phyloP scores from a whole-genome alignment of 2,113 vertebrate genomes.

The Cololabis saira region DNA sequence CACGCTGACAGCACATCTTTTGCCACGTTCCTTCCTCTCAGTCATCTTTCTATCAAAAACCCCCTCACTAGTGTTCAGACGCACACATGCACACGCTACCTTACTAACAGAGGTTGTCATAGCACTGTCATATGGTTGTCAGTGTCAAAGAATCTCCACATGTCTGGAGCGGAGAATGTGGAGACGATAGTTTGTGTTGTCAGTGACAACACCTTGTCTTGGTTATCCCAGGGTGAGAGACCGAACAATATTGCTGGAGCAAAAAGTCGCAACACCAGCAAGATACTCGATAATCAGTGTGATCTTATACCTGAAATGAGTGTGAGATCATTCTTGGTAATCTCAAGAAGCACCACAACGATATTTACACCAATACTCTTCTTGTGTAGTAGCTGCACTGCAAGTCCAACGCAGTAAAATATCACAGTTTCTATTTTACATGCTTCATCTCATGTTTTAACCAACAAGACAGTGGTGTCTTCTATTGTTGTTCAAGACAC shows the following conservation, averaged over 20 bases:
- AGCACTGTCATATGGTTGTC: constrained; percentile 60
- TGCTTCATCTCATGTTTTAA: no score
- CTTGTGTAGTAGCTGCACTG: not conserved
- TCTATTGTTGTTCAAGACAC: no score
- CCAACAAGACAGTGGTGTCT: no score
- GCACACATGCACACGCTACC: constrained; percentile 38
- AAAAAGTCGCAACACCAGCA: constrained; percentile 16
- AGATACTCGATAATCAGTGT: constrained; percentile 47
- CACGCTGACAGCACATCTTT: constrained; percentile 64
- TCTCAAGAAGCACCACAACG: not conserved
- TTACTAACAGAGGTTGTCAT: constrained; percentile 74
- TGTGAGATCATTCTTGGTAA: constrained; percentile 31
- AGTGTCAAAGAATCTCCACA: constrained; percentile 66
- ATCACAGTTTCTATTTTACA: no score
- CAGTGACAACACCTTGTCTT: constrained; percentile 69
- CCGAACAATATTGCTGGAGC: constrained; percentile 51
- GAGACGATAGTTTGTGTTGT: constrained; percentile 64
- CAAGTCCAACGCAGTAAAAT: not conserved
- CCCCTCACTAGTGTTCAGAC: constrained; percentile 33
- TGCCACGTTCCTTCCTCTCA: constrained; percentile 65
- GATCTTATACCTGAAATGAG: constrained; percentile 51
- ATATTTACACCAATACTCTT: not conserved
- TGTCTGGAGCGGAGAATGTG: constrained; percentile 50
- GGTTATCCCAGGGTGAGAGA: constrained; percentile 43
- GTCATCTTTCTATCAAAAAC: constrained; percentile 74